phyloP scores from a whole-genome alignment of 53 echinoderm and acorn worm genomes.

The Astropecten irregularis region DNA sequence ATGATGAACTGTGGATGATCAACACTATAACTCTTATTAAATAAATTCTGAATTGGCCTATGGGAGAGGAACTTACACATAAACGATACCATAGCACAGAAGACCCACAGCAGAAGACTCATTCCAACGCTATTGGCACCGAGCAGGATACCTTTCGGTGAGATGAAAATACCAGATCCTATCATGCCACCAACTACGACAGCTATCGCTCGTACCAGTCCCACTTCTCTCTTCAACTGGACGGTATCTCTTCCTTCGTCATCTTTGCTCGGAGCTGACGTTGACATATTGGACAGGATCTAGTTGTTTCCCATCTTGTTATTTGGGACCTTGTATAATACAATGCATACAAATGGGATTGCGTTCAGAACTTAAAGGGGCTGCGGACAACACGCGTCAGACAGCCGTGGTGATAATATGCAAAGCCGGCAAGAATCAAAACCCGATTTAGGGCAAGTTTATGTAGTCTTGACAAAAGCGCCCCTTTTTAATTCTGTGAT shows the following conservation, averaged over 20 bases:
- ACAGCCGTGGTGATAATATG: no score
- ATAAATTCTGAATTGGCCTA: background rate
- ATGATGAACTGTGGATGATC: no score
- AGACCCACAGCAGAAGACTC: constrained; percentile 8
- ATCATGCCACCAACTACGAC: background rate
- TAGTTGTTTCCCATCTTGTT: no score
- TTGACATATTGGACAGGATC: no score
- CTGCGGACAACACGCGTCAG: no score
- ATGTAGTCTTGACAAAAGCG: no score
- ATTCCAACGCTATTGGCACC: constrained; percentile 19
- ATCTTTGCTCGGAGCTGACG: background rate
- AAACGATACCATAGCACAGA: background rate
- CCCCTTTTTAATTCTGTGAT: no score
- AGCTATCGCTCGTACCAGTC: background rate
- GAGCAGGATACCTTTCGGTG: background rate
- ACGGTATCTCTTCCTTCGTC: background rate
- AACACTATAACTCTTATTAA: background rate
- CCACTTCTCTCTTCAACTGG: constrained; percentile 18
- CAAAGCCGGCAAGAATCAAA: no score
- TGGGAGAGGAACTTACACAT: background rate
- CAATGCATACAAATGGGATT: no score
- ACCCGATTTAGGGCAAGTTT: no score
- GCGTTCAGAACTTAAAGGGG: no score
- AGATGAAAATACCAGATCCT: constrained; percentile 25
- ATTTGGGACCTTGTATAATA: no score